A percentile compares a stretch with the other conserved stretches of the same genome.
These are phyloP conservation scores for Patagioenas fasciata DNA, from an alignment of 2,113 vertebrate species.

Conservation along the genomic window DNA sequence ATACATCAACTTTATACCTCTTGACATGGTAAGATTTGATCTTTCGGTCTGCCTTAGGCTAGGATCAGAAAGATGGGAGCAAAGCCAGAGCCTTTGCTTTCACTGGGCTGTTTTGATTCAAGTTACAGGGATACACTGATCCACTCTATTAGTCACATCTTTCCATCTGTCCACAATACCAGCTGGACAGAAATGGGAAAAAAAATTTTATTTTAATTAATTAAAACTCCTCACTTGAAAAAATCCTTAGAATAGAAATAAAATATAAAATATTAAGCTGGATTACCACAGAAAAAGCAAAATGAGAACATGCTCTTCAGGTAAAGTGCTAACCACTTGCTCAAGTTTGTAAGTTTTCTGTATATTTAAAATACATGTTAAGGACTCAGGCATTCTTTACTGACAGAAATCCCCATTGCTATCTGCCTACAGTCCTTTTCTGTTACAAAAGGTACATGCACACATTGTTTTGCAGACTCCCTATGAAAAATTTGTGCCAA, in stretches of 20 bases:
- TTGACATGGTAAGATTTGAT: conserved; percentile 16
- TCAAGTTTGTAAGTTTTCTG: not conserved
- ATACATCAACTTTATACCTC: not conserved
- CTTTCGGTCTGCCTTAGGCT: not conserved
- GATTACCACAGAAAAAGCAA: not conserved
- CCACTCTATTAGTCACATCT: not conserved
- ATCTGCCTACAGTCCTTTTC: not conserved
- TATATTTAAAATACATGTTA: not conserved
- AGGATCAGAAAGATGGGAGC: not conserved
- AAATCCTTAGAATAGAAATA: not conserved
- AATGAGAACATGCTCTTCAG: not conserved
- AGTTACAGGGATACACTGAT: not conserved
- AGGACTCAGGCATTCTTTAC: not conserved
- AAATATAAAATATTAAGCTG: not conserved
- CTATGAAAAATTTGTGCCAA: not conserved
- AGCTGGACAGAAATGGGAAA: not conserved
- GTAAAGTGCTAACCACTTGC: not conserved
- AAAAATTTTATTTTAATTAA: not conserved
- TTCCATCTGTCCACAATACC: not conserved
- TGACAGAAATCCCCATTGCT: not conserved
- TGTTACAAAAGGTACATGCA: not conserved
- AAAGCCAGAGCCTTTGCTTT: conserved; percentile 9
- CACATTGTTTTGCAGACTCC: not conserved
- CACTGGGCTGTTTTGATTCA: not conserved
- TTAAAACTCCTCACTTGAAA: not conserved